A percentile compares a stretch with the other conserved stretches of the same genome.
Evolutionary conservation across 2,888 invertebrate species (phyloP).

Genomic region (Xestoiulus laeticollis): DNA sequence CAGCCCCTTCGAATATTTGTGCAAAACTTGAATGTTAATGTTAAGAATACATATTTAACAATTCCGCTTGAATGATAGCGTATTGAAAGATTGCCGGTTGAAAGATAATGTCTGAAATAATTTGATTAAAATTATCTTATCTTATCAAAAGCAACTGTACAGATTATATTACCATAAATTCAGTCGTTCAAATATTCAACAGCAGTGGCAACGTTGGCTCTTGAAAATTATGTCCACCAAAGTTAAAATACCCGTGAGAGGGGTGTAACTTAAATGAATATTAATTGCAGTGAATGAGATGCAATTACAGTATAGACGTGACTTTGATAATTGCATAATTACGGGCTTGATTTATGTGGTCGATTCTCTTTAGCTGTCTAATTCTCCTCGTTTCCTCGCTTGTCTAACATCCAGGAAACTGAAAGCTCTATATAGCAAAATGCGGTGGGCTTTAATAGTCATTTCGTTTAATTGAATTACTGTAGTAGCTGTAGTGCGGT

Average conservation of each 20-base stretch:
- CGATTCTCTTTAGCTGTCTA: not conserved
- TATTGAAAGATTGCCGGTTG: not conserved
- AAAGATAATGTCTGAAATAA: not conserved
- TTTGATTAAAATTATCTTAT: not conserved
- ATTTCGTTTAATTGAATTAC: not conserved
- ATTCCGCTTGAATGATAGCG: not conserved
- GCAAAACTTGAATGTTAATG: too few species aligned
- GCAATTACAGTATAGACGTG: slow-evolving; percentile 5
- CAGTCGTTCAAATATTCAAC: too few species aligned
- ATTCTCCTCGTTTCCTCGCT: not conserved
- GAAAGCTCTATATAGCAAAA: not conserved
- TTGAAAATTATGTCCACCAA: not conserved
- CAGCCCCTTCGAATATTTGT: too few species aligned
- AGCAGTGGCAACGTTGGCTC: too few species aligned
- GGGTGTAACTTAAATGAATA: not conserved
- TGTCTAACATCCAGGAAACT: not conserved
- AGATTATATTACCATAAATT: too few species aligned
- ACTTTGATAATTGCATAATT: slow-evolving; percentile 29
- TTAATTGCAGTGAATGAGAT: not conserved
- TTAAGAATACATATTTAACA: not conserved
- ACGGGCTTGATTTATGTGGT: not conserved
- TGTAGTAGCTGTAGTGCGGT: not conserved
- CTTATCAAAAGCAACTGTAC: not conserved
- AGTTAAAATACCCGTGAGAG: not conserved
- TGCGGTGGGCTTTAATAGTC: not conserved